Base-by-base conservation (phyloP, 2,113 vertebrate species). In the Thamnaconus septentrionalis region DNA sequence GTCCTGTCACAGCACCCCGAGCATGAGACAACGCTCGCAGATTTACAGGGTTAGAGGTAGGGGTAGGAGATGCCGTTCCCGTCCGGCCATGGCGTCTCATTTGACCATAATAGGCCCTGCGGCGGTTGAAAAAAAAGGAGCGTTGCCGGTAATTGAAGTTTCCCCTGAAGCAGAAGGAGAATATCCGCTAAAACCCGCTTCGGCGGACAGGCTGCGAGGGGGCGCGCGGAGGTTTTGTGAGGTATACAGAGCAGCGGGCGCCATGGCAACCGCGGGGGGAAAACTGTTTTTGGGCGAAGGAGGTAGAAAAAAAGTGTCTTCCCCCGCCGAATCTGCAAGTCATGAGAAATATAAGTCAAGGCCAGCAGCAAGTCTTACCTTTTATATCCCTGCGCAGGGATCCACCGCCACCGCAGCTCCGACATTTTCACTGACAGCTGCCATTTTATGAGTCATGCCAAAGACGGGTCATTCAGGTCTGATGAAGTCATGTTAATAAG, bases 41-140 rank as follows among this genome's bases (percentile, higher is more conserved):
- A 91, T 90, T 91, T 91, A 91, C 79, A 77, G 82, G 48, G 76
- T 31, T 31, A 31, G 18, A 31, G 18, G 18, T 31, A 31, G 18
- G 18, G 18, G 18, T 31, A 31, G 44, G 44, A 45, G 44, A 73
- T 64, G 76, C 73, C 59, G 85, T 75, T 87, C 78, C 81, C 6
- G 79, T 77, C 68, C 59, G 58, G 51, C 74, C 68, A 49, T 55
- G 67, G 71, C 51, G 69, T 69, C 82, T 83, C 56, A 71, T 86
- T 89, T 92, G 85, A 91, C 92, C 90, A 90, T 92, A 92, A 92
- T 92, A 92, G 91, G 92, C 76, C 75, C 69, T 68, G 81, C 53
- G 52, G 67, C 65, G 69, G 73, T 76, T 77, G 75, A 87, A 89
- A 88, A 88, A 31, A 31, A 31, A 31, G 18, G 18, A 80, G 76